Percentiles rank a stretch among this genome's conserved stretches.
phyloP scores from a whole-genome alignment of 2,797 vertebrate genomes.

The Eulemur albifrons region DNA sequence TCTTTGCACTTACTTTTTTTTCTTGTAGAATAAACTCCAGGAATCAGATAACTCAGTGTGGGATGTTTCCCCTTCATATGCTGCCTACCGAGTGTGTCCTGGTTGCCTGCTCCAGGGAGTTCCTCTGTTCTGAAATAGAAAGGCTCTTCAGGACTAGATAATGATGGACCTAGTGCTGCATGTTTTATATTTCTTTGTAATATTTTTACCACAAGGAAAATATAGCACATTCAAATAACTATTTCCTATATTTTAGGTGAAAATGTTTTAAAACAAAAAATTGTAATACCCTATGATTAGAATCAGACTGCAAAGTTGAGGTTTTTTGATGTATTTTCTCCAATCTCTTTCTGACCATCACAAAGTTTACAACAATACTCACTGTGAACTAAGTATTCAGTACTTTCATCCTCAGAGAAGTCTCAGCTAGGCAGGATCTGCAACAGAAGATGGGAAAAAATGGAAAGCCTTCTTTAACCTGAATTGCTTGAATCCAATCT shows the following conservation, averaged over 20 bases:
- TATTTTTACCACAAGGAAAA: neutral
- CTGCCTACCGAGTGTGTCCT: neutral
- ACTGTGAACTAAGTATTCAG: neutral
- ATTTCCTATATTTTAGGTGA: neutral
- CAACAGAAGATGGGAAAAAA: neutral
- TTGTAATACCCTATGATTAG: neutral
- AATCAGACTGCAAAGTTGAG: neutral
- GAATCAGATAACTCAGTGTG: neutral
- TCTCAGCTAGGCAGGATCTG: neutral
- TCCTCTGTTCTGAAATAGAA: neutral
- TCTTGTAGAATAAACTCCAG: neutral
- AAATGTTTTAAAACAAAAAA: neutral
- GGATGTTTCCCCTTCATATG: neutral
- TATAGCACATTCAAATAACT: neutral
- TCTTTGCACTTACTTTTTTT: neutral
- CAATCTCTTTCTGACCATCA: neutral
- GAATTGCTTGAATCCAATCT: neutral
- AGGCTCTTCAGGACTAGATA: accelerated
- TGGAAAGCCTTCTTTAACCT: neutral
- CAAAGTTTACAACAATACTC: neutral
- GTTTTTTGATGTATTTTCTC: neutral
- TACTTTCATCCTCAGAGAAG: neutral
- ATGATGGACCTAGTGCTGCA: accelerated
- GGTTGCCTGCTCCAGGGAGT: accelerated
- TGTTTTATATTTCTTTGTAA: neutral